These are phyloP conservation scores for Henricia sp. DNA, from an alignment of 53 echinoderm and acorn worm species.

Conservation along the genomic window DNA sequence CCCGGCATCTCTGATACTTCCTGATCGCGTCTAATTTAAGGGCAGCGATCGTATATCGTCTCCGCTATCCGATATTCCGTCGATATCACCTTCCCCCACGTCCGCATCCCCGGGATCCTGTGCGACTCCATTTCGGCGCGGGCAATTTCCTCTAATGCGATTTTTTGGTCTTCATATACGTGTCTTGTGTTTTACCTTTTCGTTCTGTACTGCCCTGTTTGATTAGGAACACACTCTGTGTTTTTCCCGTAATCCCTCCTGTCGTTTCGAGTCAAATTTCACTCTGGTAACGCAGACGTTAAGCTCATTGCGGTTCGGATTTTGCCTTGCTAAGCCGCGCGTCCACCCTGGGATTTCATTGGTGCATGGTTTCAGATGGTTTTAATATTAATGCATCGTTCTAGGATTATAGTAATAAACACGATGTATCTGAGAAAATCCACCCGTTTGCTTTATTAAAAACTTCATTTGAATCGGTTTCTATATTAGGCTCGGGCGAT, in stretches of 20 bases:
- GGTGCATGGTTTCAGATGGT: too few relatives aligned
- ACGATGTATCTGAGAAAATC: too few relatives aligned
- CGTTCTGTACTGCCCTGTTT: background rate
- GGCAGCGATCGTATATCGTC: conserved; percentile 45
- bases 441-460: too few relatives aligned
- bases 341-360: background rate
- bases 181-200: background rate
- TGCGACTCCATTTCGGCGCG: background rate
- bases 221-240: background rate
- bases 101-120: conserved; percentile 2
- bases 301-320: conserved; percentile 12
- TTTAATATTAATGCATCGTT: too few relatives aligned
- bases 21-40: conserved; percentile 58
- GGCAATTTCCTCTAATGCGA: conserved; percentile 13
- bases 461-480: too few relatives aligned
- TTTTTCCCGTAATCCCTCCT: background rate
- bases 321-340: background rate
- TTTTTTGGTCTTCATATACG: background rate
- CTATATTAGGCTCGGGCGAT: too few relatives aligned
- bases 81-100: conserved; percentile 38
- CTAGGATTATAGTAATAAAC: too few relatives aligned
- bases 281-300: background rate
- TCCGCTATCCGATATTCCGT: conserved; percentile 27
- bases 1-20: conserved; percentile 44
- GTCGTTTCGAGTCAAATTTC: conserved; percentile 27